A percentile compares a stretch with the other conserved stretches of the same genome.
Conservation (phyloP, 2,113 vertebrate genomes). For the Ciconia maguari region DNA sequence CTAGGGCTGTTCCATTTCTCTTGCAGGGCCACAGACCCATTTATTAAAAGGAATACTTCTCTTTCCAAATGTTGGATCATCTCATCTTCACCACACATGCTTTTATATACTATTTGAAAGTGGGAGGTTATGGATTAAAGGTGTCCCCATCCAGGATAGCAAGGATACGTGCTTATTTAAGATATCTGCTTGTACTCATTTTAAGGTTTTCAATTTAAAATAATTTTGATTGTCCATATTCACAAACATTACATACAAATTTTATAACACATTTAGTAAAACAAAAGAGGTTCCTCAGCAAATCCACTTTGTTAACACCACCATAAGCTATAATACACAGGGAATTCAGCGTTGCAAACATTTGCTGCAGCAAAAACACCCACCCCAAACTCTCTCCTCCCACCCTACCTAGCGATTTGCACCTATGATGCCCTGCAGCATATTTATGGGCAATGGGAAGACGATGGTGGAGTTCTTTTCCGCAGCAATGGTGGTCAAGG, state of each 20-base stretch:
- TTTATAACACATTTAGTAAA: not conserved
- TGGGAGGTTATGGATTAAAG: not conserved
- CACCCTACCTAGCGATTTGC: not conserved
- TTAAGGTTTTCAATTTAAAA: not conserved
- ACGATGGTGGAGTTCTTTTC: constrained; percentile 94
- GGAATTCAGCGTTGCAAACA: not conserved
- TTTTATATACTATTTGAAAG: not conserved
- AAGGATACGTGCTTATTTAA: not conserved
- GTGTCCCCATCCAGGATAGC: not conserved
- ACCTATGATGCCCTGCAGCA: constrained; percentile 76
- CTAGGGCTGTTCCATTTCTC: not conserved
- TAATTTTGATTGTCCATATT: not conserved
- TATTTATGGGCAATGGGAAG: constrained; percentile 90
- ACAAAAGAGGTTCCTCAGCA: not conserved
- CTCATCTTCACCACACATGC: not conserved
- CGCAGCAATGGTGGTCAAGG: constrained; percentile 87
- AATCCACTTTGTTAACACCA: not conserved
- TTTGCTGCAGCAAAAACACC: not conserved
- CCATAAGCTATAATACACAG: not conserved
- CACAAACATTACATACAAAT: not conserved
- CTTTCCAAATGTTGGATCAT: not conserved
- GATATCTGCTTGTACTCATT: not conserved
- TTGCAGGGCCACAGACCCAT: not conserved
- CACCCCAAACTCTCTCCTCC: not conserved
- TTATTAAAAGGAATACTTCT: not conserved